Base-by-base conservation (phyloP, 2,113 vertebrate species). In the Percina caprodes region DNA sequence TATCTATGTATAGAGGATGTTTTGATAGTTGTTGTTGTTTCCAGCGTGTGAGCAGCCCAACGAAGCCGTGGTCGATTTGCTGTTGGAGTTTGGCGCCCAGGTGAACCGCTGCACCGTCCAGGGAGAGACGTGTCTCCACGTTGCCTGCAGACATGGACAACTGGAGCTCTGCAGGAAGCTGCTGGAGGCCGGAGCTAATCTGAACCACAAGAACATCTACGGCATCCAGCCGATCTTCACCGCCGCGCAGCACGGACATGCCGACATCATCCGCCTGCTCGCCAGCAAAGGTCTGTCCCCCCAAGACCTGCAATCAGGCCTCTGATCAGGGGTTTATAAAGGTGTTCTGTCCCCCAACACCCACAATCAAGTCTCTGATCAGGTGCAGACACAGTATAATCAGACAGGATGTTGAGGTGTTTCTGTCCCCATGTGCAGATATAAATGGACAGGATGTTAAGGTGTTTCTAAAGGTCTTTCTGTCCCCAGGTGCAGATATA, bases 151-250 rank as follows among this genome's bases (percentile, higher is more conserved):
- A 5, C 87, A 94, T 54, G 96, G 96, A 1, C 92, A 92, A 24
- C 48, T 96, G 76, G 93, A 96, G 59, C 94, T 96, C 71, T 96
- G 96, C 5, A 94, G 94, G 16, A 92, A 96, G 85, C 90, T 98
- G 21, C 77, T 97, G 70, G 87, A 93, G 49, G 94, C 94, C 0
- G 96, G 97, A 0, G 96, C 96, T 79, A 95, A 96, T 67, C 85
- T 97, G 59, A 94, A 95, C n/a, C 63, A 91, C 61, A 92, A 92
- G 78, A 97, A 97, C 0, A 88, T 93, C 71, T 97, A 97, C 0
- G 96, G 95, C 71, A 95, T 97, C 80, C 96, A 93, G 8, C 96
- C 97, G 2, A 86, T 97, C 46, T 98, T 98, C 63, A 95, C 94
- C 23, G 96, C 97, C 0, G 96, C 97, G 48, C 96, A 97, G 89